Evolutionary conservation across 2,888 invertebrate genomes (phyloP), one percentile per base, ranked within the genome.

Genomic region (Cremastinae sp.): DNA sequence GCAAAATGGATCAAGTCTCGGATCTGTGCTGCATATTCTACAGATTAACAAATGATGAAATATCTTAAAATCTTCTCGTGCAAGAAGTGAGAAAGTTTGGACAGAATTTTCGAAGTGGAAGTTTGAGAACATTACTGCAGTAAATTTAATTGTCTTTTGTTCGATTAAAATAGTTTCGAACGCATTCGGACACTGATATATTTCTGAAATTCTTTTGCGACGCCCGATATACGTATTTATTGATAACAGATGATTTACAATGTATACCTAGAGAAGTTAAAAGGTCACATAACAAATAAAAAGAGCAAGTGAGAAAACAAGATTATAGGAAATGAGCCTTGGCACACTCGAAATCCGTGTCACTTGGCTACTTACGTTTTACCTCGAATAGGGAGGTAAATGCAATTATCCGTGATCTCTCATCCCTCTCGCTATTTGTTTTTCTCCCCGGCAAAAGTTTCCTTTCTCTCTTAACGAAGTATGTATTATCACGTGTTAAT

Each of bases 301-400:
- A 47, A 51, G 37, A 61, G 53, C 58, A 66, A 73, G 53, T 47
- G 72, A 72, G 80, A 75, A 79, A 81, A 79, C 74, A 74, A 80
- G 79, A 83, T 86, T 83, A 84, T 83, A 79, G 82, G 78, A 83
- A 83, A 84, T 80, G 82, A 84, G 84, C 85, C 86, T 88, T 87
- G 87, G 85, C 86, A 86, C 82, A 81, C 79, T 83, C 83, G 81
- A 75, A 83, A 87, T 83, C 81, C 80, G 83, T 87, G 87, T 86
- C 85, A 85, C 80, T 83, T 79, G 81, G 74, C 79, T 69, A 74
- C 75, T 82, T 81, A 84, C 83, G 80, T 83, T 86, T 85, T 81
- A 85, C 82, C 83, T 83, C 81, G 80, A 82, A 83, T 83, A 80
- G 83, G 80, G 80, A 82, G 81, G 82, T 85, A 84, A 84, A 84